Evolutionary conservation across 2,113 vertebrate genomes (phyloP).

Genomic region (Sterna hirundo): DNA sequence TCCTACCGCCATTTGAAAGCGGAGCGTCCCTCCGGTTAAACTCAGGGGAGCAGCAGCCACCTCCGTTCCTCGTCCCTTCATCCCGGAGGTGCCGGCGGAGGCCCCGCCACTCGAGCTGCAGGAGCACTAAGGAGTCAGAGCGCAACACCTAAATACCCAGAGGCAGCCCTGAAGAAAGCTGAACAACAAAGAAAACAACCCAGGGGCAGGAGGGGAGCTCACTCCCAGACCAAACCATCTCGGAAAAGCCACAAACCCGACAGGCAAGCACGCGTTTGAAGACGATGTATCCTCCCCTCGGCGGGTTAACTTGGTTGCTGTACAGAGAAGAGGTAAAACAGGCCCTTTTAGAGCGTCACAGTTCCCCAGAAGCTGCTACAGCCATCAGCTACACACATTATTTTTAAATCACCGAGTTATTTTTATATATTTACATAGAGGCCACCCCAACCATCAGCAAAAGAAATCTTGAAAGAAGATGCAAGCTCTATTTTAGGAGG

Average conservation of each 20-base stretch:
- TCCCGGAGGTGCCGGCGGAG: accelerated
- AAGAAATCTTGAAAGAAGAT: background rate
- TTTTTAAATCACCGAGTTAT: background rate
- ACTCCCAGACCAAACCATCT: background rate
- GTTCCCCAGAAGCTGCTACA: background rate
- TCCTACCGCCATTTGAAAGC: background rate
- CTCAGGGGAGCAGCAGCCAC: background rate
- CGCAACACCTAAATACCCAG: background rate
- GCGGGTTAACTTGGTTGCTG: background rate
- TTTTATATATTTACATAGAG: background rate
- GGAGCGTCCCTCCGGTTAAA: accelerated
- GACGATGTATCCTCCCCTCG: accelerated
- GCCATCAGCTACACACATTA: background rate
- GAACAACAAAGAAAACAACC: background rate
- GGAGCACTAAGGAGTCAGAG: background rate
- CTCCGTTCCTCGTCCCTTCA: background rate
- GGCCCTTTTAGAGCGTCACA: background rate
- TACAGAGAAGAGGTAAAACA: background rate
- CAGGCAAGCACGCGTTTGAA: background rate
- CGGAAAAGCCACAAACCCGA: background rate
- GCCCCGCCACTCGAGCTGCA: too few relatives aligned
- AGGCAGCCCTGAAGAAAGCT: background rate
- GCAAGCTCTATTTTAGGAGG: background rate
- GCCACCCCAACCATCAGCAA: background rate
- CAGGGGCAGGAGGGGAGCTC: background rate